Percentiles rank a stretch among this genome's conserved stretches.
Evolutionary conservation across 2,888 invertebrate genomes (phyloP).

Genomic region (Polyommatus iphigenia): DNA sequence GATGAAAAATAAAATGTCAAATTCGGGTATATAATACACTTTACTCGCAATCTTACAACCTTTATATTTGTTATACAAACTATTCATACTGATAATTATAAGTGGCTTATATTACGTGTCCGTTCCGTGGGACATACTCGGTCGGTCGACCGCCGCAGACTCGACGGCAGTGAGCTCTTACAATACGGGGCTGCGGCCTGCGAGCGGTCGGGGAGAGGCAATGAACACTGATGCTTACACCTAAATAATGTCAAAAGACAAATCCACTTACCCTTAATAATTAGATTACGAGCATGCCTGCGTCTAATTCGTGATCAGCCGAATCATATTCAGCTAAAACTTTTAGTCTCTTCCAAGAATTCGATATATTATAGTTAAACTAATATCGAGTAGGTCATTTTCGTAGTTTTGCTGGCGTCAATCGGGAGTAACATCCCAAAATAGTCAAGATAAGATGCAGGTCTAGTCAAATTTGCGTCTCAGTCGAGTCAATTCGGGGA

Average conservation of each 20-base stretch:
- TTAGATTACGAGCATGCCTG: not conserved
- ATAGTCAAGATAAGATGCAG: not conserved
- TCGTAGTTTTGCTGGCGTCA: not conserved
- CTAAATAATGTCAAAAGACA: slow-evolving; percentile 18
- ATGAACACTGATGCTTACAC: slow-evolving; percentile 18
- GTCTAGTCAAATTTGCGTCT: not conserved
- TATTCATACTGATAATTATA: slow-evolving; percentile 38
- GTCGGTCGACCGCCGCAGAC: not conserved
- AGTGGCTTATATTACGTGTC: slow-evolving; percentile 38
- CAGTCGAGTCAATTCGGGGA: not conserved
- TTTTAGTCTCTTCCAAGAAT: not conserved
- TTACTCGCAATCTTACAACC: slow-evolving; percentile 50
- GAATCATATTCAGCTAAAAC: slow-evolving; percentile 2
- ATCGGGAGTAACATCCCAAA: not conserved
- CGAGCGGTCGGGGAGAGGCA: not conserved
- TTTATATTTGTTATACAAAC: slow-evolving; percentile 40
- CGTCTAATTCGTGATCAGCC: not conserved
- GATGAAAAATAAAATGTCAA: slow-evolving; percentile 43
- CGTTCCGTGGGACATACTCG: slow-evolving; percentile 34
- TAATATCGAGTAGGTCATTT: not conserved
- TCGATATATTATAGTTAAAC: not conserved
- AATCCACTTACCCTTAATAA: slow-evolving; percentile 13
- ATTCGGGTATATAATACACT: slow-evolving; percentile 56
- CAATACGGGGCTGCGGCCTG: not conserved
- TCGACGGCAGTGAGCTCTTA: not conserved